Evolutionary conservation across 2,888 invertebrate species (phyloP).

Genomic region (Adineta ricciae): DNA sequence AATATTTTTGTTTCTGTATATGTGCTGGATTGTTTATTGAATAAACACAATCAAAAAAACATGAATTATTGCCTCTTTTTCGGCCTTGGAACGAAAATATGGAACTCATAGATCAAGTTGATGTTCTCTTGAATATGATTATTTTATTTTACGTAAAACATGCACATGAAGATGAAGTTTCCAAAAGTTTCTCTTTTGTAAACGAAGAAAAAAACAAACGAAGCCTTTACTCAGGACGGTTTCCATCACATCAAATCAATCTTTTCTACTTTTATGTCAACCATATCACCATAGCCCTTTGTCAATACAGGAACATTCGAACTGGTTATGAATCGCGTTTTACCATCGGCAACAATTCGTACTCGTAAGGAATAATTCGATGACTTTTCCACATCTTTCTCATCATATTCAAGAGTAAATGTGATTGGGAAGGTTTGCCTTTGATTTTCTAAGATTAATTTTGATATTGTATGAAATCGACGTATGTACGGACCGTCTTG

Average conservation of each 20-base stretch:
- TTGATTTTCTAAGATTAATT: constrained; percentile 1
- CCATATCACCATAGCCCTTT: neutral
- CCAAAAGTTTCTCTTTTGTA: neutral
- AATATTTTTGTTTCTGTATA: neutral
- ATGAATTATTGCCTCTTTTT: too few relatives aligned
- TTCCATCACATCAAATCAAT: constrained; percentile 1
- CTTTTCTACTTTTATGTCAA: neutral
- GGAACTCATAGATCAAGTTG: neutral
- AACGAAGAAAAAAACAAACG: neutral
- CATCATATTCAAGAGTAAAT: neutral
- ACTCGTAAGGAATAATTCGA: constrained; percentile 10
- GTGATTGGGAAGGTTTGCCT: neutral
- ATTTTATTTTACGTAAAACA: neutral
- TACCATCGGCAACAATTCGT: constrained; percentile 20
- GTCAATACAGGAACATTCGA: neutral
- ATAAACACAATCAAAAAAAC: too few relatives aligned
- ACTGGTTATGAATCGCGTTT: constrained; percentile 9
- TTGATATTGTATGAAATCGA: constrained; percentile 5
- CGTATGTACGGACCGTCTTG: constrained; percentile 3
- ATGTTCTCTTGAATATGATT: neutral
- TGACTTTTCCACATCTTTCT: neutral
- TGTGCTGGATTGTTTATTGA: neutral
- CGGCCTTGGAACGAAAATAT: too few relatives aligned
- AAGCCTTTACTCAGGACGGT: neutral
- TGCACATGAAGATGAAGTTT: neutral